Evolutionary conservation across 1,140 invertebrate genomes (phyloP).

Genomic region (Conus betulinus): DNA sequence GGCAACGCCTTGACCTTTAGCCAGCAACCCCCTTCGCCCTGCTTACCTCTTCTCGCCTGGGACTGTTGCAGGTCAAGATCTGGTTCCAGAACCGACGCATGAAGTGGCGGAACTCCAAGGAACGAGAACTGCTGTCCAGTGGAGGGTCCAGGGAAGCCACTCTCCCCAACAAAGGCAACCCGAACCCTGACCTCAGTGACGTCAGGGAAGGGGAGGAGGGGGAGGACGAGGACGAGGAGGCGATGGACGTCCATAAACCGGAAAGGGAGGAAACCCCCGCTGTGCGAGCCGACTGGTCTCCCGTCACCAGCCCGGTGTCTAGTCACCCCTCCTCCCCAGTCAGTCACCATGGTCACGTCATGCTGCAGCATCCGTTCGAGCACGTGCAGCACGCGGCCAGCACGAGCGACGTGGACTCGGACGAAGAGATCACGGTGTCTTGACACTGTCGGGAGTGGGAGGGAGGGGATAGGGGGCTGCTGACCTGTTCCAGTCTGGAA

Average conservation of each 20-base stretch:
- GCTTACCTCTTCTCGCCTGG: not conserved
- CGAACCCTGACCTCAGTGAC: constrained; percentile 95
- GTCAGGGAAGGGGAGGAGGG: constrained; percentile 77
- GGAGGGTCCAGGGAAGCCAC: constrained; percentile 96
- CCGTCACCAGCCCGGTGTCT: constrained; percentile 47
- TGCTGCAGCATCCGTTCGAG: constrained; percentile 32
- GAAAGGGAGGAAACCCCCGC: constrained; percentile 27
- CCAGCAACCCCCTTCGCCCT: too few relatives aligned
- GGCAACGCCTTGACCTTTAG: too few relatives aligned
- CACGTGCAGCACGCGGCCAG: constrained; percentile 29
- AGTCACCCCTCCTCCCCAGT: constrained; percentile 48
- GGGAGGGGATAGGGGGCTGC: too few relatives aligned
- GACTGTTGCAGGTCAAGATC: constrained; percentile 73
- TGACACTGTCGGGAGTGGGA: constrained; percentile 20
- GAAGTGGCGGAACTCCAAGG: constrained; percentile 92
- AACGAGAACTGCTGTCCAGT: constrained; percentile 91
- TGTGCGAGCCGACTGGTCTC: constrained; percentile 44
- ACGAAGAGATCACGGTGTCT: constrained; percentile 69
- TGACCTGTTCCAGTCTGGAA: too few relatives aligned
- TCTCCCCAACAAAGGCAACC: constrained; percentile 97
- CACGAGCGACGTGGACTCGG: constrained; percentile 55
- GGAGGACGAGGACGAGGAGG: constrained; percentile 38
- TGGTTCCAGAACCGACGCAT: constrained; percentile 77
- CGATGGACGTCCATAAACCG: constrained; percentile 12
- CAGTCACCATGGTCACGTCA: constrained; percentile 31